These are phyloP conservation scores for Aphrocallistes beatrix DNA, from an alignment of 37 sponge, comb jelly and placozoan species.

Conservation along the genomic window DNA sequence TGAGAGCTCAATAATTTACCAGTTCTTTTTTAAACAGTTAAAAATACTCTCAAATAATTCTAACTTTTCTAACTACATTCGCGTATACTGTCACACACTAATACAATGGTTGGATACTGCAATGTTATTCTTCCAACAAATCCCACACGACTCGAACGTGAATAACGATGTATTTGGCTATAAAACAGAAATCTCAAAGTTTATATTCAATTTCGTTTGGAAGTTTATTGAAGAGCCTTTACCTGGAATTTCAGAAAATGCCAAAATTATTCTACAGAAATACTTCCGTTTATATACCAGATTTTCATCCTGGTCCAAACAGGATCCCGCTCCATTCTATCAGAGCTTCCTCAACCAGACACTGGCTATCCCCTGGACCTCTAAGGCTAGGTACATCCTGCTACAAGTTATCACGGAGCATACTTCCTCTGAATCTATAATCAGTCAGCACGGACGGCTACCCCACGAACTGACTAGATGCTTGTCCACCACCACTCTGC, in stretches of 20 bases:
- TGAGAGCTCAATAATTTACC: not conserved
- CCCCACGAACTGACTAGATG: not conserved
- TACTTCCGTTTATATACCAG: not conserved
- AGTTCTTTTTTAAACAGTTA: conserved; percentile 4
- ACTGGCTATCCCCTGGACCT: not conserved
- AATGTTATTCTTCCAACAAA: not conserved
- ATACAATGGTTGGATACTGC: conserved; percentile 6
- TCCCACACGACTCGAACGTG: not conserved
- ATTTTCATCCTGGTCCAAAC: not conserved
- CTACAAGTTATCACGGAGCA: not conserved
- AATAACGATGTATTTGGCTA: not conserved
- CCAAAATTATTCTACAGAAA: not conserved
- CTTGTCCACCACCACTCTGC: not conserved
- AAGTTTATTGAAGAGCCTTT: not conserved
- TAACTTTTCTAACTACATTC: not conserved
- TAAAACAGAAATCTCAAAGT: not conserved
- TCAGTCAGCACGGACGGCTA: not conserved
- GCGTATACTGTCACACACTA: not conserved
- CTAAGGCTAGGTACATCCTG: conserved; percentile 7
- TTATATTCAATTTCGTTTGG: not conserved
- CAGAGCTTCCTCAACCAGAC: not conserved
- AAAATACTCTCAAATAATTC: not conserved
- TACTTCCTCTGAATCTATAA: not conserved
- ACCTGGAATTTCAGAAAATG: not conserved
- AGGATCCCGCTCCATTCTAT: not conserved